Evolutionary conservation across 2,113 vertebrate species (phyloP).

Genomic region (Rhynchopsitta pachyrhyncha): DNA sequence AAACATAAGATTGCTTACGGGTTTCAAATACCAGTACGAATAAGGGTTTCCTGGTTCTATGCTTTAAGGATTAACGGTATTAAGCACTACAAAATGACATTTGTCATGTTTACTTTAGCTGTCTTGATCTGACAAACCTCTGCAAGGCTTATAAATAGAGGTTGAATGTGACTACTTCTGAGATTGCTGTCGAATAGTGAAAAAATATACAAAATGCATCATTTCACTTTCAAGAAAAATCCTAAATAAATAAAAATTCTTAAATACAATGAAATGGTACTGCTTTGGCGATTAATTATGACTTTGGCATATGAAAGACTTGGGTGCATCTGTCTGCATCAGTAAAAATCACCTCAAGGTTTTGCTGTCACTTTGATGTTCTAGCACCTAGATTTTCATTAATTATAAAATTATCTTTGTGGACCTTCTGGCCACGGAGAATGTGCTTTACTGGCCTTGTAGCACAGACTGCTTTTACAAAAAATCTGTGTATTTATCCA

Average conservation of each 20-base stretch:
- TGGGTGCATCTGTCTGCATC: neutral
- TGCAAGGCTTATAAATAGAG: neutral
- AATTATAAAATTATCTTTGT: neutral
- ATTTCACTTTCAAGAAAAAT: neutral
- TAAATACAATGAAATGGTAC: neutral
- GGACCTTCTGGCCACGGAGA: neutral
- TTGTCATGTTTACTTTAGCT: slow-evolving; percentile 34
- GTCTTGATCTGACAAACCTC: slow-evolving; percentile 37
- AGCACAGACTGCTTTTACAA: neutral
- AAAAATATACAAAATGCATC: neutral
- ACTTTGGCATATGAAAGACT: neutral
- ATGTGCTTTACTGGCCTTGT: neutral
- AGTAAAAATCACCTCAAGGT: neutral
- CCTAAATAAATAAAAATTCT: neutral
- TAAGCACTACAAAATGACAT: neutral
- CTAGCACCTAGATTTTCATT: neutral
- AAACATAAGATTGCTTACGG: slow-evolving; percentile 1
- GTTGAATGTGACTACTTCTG: neutral
- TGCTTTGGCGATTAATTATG: neutral
- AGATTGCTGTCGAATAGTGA: neutral
- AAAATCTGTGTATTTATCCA: neutral
- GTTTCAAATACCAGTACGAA: slow-evolving; percentile 18
- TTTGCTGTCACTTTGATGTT: neutral
- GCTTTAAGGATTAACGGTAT: slow-evolving; percentile 27
- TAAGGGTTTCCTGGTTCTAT: slow-evolving; percentile 31